Evolutionary conservation across 2,888 invertebrate genomes (phyloP), one percentile per base, ranked within the genome.

Genomic region (Ophion costatus): DNA sequence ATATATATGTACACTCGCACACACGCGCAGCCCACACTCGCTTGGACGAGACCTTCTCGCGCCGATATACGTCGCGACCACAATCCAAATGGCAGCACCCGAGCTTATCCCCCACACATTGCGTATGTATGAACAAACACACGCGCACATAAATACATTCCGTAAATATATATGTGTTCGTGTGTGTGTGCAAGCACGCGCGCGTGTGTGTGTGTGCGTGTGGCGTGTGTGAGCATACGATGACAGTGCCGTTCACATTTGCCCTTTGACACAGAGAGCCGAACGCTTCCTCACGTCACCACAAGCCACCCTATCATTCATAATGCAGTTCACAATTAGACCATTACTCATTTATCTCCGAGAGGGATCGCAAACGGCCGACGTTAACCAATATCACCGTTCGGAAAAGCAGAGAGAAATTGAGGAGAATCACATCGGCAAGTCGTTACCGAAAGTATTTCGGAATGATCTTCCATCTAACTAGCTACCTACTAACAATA

Each of bases 241-340:
- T 86, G 75, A 88, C 80, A 85, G 86, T 88, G 88, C 86, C 88
- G 71, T 83, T 87, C 79, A 69, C 89, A 88, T 88, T 89, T 88
- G 88, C 87, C 89, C 89, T 89, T 89, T 90, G 89, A 89, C 89
- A 89, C 66, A 69, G 51, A 70, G 59, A 64, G 64, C 20, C 66
- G 69, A 70, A 77, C 70, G 57, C 20, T 38, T 57, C 59, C 38
- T 20, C 73, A 20, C 57, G 51, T 33, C 66, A 59, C 33, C 64
- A 45, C 45, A 69, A 64, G 78, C 71, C 42, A 70, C 77, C 81
- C 84, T 71, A 51, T 79, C 86, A 80, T 88, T 78, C 87, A 90
- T 89, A 88, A 88, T 88, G 87, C 88, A 89, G 74, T 84, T 88
- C 83, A 88, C 88, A 89, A 90, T 91, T 90, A 90, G 88, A 67